phyloP scores from a whole-genome alignment of 2,797 vertebrate genomes.

The Onychomys torridus region DNA sequence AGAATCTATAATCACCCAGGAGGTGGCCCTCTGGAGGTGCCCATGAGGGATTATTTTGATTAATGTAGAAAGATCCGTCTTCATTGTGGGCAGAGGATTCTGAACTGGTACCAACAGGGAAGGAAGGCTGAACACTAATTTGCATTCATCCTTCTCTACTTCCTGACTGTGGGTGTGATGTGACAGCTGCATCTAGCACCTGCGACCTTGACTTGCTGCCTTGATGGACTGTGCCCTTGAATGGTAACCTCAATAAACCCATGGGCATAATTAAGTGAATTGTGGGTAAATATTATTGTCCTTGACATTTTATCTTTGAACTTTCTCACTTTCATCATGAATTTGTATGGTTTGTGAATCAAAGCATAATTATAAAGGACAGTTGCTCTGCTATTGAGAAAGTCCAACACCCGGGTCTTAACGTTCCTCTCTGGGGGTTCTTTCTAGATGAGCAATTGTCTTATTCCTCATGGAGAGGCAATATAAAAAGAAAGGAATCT shows the following conservation, averaged over 20 bases:
- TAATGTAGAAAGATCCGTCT: neutral
- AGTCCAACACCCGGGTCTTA: neutral
- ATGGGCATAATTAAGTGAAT: neutral
- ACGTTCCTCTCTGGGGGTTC: neutral
- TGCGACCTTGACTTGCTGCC: neutral
- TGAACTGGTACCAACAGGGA: neutral
- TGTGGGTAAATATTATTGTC: neutral
- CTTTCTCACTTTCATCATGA: neutral
- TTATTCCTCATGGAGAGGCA: neutral
- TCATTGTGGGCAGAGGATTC: neutral
- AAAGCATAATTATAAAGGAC: neutral
- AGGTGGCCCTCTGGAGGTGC: neutral
- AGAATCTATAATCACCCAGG: neutral
- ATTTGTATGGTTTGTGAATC: neutral
- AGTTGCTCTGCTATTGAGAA: neutral
- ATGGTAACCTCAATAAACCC: neutral
- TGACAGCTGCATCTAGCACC: neutral
- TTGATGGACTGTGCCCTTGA: neutral
- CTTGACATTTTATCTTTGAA: neutral
- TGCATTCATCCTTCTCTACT: neutral
- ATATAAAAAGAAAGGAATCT: neutral
- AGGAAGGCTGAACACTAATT: neutral
- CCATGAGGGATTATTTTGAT: neutral
- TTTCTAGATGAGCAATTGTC: neutral
- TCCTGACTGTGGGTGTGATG: neutral